Evolutionary conservation across 2,113 vertebrate genomes (phyloP).

Genomic region (Gallinago undulata): DNA sequence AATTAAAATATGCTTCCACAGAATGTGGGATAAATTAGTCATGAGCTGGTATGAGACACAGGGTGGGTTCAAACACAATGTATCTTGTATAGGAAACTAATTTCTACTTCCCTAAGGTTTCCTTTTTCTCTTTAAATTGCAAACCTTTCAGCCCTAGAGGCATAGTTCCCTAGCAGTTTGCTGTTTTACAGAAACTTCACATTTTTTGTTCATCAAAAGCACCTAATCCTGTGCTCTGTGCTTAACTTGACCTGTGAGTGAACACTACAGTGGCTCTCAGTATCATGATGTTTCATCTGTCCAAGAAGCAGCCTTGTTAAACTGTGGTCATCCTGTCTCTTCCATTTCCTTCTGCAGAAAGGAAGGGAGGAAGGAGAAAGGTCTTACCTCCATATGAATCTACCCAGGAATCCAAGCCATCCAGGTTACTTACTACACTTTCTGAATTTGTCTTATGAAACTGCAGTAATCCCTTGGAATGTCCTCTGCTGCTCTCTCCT

Average conservation of each 20-base stretch:
- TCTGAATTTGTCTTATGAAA: not conserved
- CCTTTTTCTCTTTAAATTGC: not conserved
- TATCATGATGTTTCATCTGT: not conserved
- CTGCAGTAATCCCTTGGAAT: not conserved
- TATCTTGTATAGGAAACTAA: not conserved
- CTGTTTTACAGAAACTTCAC: not conserved
- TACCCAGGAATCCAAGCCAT: fast-evolving
- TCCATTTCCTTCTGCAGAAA: not conserved
- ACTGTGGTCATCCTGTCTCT: not conserved
- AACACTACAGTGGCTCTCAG: not conserved
- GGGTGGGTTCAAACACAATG: not conserved
- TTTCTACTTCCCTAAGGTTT: not conserved
- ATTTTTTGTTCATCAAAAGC: not conserved
- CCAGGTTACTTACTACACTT: not conserved
- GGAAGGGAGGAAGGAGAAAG: not conserved
- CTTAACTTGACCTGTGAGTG: not conserved
- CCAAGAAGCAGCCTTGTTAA: not conserved
- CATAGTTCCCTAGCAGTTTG: not conserved
- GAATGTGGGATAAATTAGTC: not conserved
- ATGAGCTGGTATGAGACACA: not conserved
- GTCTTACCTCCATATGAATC: not conserved
- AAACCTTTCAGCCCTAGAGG: not conserved
- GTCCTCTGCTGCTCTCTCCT: not conserved
- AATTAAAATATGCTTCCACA: not conserved
- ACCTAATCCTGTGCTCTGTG: not conserved